These are phyloP conservation scores for Terrapene triunguis DNA, from an alignment of 2,113 vertebrate genomes.

Conservation along the genomic window DNA sequence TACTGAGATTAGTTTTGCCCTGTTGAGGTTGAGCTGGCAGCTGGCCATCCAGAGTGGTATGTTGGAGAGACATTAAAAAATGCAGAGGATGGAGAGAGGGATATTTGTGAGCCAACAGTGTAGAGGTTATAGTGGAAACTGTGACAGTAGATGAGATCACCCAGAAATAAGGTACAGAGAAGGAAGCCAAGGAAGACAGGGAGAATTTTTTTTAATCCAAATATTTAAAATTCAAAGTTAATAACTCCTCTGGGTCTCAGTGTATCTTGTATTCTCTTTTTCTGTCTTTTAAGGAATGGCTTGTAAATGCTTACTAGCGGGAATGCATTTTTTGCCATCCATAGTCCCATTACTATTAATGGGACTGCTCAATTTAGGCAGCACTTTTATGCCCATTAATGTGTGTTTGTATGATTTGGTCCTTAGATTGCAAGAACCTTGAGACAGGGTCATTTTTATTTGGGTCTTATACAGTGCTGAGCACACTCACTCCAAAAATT, in stretches of 20 bases:
- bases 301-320: background rate
- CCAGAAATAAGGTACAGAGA: background rate
- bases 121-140: background rate
- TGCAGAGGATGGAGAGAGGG: background rate
- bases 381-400: background rate
- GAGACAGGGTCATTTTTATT: background rate
- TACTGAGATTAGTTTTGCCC: background rate
- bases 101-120: background rate
- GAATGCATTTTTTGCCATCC: background rate
- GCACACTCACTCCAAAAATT: background rate
- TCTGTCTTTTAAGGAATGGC: background rate
- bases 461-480: background rate
- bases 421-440: background rate
- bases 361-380: background rate
- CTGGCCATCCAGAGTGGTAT: background rate
- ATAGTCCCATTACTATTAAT: background rate
- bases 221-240: background rate
- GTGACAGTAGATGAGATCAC: background rate
- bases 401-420: background rate
- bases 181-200: background rate
- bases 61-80: background rate
- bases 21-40: background rate
- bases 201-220: background rate
- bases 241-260: background rate
- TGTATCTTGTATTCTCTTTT: background rate